Percentiles rank a stretch among this genome's conserved stretches.
Conservation (phyloP, 30 jellyfish, hydroid and myxozoan species). For the Turritopsis dohrnii region DNA sequence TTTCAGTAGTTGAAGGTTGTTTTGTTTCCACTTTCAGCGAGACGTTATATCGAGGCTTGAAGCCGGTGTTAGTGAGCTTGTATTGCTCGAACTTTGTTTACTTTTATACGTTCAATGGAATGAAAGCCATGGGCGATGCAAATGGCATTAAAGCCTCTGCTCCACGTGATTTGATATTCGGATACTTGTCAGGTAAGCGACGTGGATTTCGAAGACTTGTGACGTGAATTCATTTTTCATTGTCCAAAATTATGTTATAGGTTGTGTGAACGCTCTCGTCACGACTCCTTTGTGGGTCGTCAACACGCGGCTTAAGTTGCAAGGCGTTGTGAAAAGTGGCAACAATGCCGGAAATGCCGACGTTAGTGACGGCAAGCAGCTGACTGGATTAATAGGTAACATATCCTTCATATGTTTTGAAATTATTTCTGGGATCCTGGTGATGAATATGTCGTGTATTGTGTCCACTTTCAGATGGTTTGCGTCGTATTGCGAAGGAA, state of each 20-base stretch:
- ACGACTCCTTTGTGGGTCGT: slow-evolving; percentile 98
- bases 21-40: slow-evolving; percentile 17
- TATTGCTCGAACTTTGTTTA: slow-evolving; percentile 93
- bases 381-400: slow-evolving; percentile 61
- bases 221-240: too few relatives aligned
- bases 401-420: not conserved
- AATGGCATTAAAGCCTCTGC: slow-evolving; percentile 38
- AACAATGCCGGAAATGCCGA: slow-evolving; percentile 11
- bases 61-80: slow-evolving; percentile 82
- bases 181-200: slow-evolving; percentile 69
- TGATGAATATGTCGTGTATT: not conserved
- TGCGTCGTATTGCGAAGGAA: slow-evolving; percentile 51
- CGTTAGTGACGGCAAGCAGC: not conserved
- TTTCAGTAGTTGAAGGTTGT: too few relatives aligned
- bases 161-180: slow-evolving; percentile 59
- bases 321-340: slow-evolving; percentile 37
- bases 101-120: slow-evolving; percentile 82
- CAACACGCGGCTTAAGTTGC: slow-evolving; percentile 83
- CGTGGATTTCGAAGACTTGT: slow-evolving; percentile 1
- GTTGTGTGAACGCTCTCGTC: slow-evolving; percentile 66
- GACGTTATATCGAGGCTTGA: slow-evolving; percentile 74
- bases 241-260: slow-evolving; percentile 22
- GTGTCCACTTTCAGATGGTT: slow-evolving; percentile 37
- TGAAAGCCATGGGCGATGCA: slow-evolving; percentile 46
- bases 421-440: not conserved